A percentile compares a stretch with the other conserved stretches of the same genome.
Conservation (phyloP, 2,113 vertebrate genomes). For the Epinephelus moara region DNA sequence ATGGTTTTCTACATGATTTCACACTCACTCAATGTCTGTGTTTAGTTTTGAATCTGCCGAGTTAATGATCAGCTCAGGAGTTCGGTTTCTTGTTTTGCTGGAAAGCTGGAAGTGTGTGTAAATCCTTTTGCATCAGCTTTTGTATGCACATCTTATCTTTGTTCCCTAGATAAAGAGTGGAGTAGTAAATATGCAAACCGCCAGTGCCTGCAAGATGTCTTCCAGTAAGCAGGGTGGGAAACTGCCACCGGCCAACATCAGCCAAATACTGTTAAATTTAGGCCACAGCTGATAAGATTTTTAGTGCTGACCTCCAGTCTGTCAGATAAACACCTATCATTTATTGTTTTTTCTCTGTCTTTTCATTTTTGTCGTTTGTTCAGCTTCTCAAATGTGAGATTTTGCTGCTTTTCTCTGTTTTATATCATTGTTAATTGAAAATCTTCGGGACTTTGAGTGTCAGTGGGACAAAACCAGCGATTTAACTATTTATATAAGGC, state of each 20-base stretch:
- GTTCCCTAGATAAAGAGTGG: conserved; percentile 65
- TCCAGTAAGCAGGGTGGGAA: conserved; percentile 47
- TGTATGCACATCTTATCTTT: conserved; percentile 75
- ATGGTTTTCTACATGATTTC: conserved; percentile 49
- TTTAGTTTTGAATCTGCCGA: conserved; percentile 36
- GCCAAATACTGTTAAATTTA: conserved; percentile 22
- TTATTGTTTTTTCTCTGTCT: not conserved
- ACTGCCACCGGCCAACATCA: conserved; percentile 35
- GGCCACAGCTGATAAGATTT: conserved; percentile 25
- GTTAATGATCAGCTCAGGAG: conserved; percentile 72
- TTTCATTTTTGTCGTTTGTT: not conserved
- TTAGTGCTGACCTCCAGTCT: not conserved
- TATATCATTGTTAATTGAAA: not conserved
- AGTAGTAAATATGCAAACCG: conserved; percentile 73
- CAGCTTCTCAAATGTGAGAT: not conserved
- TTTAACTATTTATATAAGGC: not conserved
- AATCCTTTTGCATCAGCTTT: conserved; percentile 45
- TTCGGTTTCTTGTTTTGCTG: conserved; percentile 52
- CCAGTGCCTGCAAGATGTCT: conserved; percentile 74
- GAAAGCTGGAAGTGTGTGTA: conserved; percentile 47
- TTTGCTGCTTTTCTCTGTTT: not conserved
- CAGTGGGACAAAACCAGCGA: not conserved
- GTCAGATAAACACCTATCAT: not conserved
- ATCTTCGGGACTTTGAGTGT: not conserved
- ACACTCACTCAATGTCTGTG: conserved; percentile 29